phyloP scores from a whole-genome alignment of 2,888 invertebrate species.

The Dryobotodes eremita region DNA sequence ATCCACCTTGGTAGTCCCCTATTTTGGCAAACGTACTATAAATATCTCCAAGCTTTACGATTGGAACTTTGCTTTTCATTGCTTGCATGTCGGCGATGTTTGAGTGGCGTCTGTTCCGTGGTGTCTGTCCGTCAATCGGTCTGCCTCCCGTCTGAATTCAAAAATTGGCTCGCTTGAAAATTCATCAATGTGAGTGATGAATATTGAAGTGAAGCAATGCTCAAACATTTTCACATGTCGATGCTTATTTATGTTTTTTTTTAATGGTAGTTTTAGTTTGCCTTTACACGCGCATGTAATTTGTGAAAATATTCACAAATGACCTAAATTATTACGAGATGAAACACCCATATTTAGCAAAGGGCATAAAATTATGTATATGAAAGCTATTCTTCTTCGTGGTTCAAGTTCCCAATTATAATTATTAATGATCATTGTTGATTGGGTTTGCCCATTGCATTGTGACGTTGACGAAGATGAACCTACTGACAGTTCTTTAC shows the following conservation, averaged over 20 bases:
- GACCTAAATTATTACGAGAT: background rate
- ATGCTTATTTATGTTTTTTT: background rate
- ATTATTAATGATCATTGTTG: background rate
- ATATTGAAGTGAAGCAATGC: slow-evolving; percentile 34
- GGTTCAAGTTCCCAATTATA: background rate
- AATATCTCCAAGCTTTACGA: slow-evolving; percentile 11
- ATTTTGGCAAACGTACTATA: background rate
- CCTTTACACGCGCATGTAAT: background rate
- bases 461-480: background rate
- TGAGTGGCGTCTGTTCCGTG: slow-evolving; percentile 36
- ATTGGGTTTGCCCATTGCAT: background rate
- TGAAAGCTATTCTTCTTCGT: background rate
- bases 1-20: background rate
- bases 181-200: slow-evolving; percentile 43
- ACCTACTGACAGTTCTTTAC: background rate
- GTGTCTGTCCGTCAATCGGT: slow-evolving; percentile 26
- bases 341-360: background rate
- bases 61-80: slow-evolving; percentile 25
- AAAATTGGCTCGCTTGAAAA: slow-evolving; percentile 47
- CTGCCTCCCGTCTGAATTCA: slow-evolving; percentile 12
- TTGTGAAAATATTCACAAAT: background rate
- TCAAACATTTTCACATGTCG: slow-evolving; percentile 14
- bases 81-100: slow-evolving; percentile 20
- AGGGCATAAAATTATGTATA: background rate
- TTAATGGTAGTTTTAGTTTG: background rate